These are phyloP conservation scores for Diploscapter pachys DNA, from an alignment of 1,140 invertebrate species.

Conservation along the genomic window DNA sequence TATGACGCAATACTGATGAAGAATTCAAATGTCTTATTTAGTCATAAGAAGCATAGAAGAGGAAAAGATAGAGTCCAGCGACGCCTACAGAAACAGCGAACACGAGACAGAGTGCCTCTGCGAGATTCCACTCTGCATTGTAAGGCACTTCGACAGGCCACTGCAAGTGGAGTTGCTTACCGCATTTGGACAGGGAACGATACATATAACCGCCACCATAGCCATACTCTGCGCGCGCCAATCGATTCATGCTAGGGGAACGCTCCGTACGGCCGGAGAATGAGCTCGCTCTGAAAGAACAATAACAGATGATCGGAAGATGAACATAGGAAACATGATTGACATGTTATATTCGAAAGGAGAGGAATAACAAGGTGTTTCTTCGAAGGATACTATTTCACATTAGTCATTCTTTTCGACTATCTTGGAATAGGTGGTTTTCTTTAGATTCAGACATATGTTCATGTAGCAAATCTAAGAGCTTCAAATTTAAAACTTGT, in stretches of 20 bases:
- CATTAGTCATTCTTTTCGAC: not conserved
- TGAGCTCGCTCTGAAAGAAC: conserved; percentile 42
- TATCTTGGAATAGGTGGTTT: not conserved
- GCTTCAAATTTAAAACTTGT: not conserved
- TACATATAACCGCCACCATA: conserved; percentile 50
- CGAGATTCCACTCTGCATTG: not conserved
- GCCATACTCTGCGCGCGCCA: conserved; percentile 45
- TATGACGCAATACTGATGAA: too few relatives aligned
- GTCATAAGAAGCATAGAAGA: not conserved
- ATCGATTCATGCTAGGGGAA: conserved; percentile 25
- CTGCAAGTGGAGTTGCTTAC: conserved; percentile 29
- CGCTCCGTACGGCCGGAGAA: conserved; percentile 31
- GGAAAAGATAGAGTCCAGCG: not conserved
- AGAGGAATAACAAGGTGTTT: not conserved
- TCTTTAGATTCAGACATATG: not conserved
- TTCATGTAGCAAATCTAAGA: not conserved
- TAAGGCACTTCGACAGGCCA: not conserved
- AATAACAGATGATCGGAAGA: too few relatives aligned
- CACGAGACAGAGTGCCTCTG: not conserved
- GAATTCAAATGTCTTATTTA: too few relatives aligned
- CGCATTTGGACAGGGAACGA: conserved; percentile 45
- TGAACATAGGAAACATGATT: not conserved
- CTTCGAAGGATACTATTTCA: not conserved
- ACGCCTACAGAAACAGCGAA: not conserved
- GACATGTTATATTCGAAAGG: not conserved